phyloP scores from a whole-genome alignment of 2,888 invertebrate genomes.

The Trichopoda pennipes region DNA sequence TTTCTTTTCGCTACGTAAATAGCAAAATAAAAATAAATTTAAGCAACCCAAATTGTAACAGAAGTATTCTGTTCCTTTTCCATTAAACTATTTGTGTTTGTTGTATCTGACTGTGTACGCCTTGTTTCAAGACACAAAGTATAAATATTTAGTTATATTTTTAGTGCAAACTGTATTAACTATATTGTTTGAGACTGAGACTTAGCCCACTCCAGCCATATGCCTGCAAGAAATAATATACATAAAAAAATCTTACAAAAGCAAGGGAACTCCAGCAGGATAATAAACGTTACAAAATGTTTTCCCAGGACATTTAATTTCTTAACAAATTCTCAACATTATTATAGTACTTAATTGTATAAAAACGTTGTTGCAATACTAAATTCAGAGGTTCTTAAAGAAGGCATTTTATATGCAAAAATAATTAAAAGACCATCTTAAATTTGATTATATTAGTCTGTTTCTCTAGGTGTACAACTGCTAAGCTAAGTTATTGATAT shows the following conservation, averaged over 20 bases:
- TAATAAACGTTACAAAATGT: constrained; percentile 53
- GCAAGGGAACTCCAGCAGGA: constrained; percentile 17
- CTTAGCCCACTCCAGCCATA: background rate
- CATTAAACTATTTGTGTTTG: background rate
- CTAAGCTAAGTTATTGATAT: too few species aligned
- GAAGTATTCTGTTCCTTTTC: background rate
- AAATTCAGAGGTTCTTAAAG: constrained; percentile 46
- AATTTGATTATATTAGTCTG: too few species aligned
- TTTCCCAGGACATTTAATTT: constrained; percentile 65
- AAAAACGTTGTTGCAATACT: constrained; percentile 27
- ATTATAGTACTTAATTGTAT: constrained; percentile 64
- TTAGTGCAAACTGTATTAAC: constrained; percentile 28
- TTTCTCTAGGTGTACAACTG: too few species aligned
- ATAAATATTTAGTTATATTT: constrained; percentile 47
- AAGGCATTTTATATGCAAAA: too few species aligned
- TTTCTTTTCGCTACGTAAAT: background rate
- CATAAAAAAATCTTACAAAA: background rate
- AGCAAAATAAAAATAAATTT: constrained; percentile 39
- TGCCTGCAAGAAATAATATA: constrained; percentile 31
- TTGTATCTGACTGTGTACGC: too few species aligned
- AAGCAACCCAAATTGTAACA: background rate
- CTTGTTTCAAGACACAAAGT: constrained; percentile 16
- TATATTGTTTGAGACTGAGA: background rate
- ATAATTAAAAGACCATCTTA: too few species aligned
- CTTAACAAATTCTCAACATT: constrained; percentile 64